phyloP scores from a whole-genome alignment of 2,888 invertebrate genomes.

The Diaperis boleti region DNA sequence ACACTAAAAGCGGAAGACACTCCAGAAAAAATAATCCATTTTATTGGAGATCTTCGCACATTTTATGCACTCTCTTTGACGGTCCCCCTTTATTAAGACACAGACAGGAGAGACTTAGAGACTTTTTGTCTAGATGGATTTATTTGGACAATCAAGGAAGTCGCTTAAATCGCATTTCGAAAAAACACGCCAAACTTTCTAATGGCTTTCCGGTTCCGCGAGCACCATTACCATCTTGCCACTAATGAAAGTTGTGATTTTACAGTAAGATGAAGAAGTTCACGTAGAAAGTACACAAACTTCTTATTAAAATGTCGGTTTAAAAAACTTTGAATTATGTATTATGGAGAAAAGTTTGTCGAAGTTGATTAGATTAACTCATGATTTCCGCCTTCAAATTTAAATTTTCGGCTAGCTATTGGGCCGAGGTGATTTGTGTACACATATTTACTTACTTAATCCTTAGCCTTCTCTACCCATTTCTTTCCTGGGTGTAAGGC shows the following conservation, averaged over 20 bases:
- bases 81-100: background rate
- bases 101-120: background rate
- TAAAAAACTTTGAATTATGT: slow-evolving; percentile 7
- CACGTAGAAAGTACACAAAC: background rate
- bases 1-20: no score
- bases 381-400: no score
- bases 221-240: slow-evolving; percentile 1
- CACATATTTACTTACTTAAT: no score
- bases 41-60: no score
- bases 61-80: no score
- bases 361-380: background rate
- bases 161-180: background rate
- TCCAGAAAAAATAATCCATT: no score
- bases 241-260: slow-evolving; percentile 2
- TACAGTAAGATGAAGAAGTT: background rate
- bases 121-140: background rate
- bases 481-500: no score
- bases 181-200: background rate
- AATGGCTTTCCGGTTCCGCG: background rate
- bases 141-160: background rate
- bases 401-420: no score
- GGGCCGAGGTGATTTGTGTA: no score
- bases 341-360: background rate
- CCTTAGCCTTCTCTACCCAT: no score
- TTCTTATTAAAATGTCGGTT: slow-evolving; percentile 2